Base-by-base conservation (phyloP, 2,888 invertebrate species). In the Tetheella fluctuosa region DNA sequence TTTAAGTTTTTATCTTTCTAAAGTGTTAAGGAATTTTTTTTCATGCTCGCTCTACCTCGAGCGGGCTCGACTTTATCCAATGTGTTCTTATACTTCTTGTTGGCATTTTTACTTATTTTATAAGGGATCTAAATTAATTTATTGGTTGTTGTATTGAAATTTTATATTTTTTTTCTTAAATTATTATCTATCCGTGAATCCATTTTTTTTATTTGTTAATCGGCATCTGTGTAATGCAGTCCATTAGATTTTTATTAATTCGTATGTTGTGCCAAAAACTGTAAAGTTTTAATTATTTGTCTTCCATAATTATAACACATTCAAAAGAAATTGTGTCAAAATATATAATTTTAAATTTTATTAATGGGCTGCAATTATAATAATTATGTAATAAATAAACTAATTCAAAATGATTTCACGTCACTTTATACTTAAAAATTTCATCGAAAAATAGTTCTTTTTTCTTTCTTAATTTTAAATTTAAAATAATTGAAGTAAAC, bases 1-100 rank as follows among this genome's bases (percentile, higher is more conserved):
- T 91, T 88, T 84, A 88, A 34, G 30, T 55, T 55, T 55, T 89
- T 90, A 89, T 89, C 89, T 89, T 86, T 89, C 89, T 89, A 87
- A 86, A 84, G 81, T 84, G 89, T 90, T 90, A 88, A 85, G 87
- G 80, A 79, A 73, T 76, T 74, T 83, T 80, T 81, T 79, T 83
- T 79, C 83, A 77, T 76, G 71, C 73, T 73, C 80, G 68, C 73
- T 61, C 66, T 62, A 42, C 6, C 37, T 39, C 48, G 62, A 65
- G 65, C 70, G 77, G 69, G 79, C 74, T 64, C 71, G 77, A 86
- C 90, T 87, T 87, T 89, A 88, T 88, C 75, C 88, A 83, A 91
- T 93, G 93, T 93, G 92, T 93, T 92, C 92, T 90, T 88, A 87
- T 91, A 91, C 90, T 91, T 91, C 92, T 93, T 93, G 93, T 93